Evolutionary conservation across 1,140 invertebrate genomes (phyloP).

Genomic region (Dreissena polymorpha): DNA sequence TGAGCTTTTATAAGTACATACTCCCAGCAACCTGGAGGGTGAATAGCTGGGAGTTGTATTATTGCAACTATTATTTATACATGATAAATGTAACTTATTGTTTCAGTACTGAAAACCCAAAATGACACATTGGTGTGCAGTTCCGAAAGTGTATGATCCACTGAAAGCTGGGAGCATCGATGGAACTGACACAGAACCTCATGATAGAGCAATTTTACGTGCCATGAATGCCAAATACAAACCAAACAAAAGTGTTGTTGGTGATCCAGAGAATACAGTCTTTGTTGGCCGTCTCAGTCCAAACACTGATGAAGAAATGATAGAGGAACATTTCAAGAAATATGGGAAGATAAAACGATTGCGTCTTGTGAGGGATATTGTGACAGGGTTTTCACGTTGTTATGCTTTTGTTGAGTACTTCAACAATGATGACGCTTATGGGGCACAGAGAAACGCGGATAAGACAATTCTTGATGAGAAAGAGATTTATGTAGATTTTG

Average conservation of each 20-base stretch:
- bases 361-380: conserved; percentile 88
- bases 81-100: no score
- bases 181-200: conserved; percentile 90
- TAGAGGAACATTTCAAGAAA: conserved; percentile 76
- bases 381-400: conserved; percentile 90
- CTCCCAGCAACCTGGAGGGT: no score
- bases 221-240: conserved; percentile 87
- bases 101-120: not conserved
- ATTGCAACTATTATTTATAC: no score
- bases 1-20: no score
- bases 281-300: conserved; percentile 89
- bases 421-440: conserved; percentile 82
- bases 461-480: conserved; percentile 86
- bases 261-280: conserved; percentile 87
- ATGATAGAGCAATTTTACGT: conserved; percentile 89
- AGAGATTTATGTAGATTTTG: conserved; percentile 82
- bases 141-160: conserved; percentile 72
- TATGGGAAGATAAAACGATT: conserved; percentile 83
- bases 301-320: conserved; percentile 83
- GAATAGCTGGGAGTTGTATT: no score
- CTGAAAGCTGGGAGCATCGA: conserved; percentile 90
- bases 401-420: conserved; percentile 94
- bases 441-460: conserved; percentile 83
- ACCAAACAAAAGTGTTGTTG: conserved; percentile 81
- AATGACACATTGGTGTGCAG: conserved; percentile 56